These are phyloP conservation scores for Drosophila fuyamai DNA, from an alignment of 1,140 invertebrate species.

Conservation along the genomic window DNA sequence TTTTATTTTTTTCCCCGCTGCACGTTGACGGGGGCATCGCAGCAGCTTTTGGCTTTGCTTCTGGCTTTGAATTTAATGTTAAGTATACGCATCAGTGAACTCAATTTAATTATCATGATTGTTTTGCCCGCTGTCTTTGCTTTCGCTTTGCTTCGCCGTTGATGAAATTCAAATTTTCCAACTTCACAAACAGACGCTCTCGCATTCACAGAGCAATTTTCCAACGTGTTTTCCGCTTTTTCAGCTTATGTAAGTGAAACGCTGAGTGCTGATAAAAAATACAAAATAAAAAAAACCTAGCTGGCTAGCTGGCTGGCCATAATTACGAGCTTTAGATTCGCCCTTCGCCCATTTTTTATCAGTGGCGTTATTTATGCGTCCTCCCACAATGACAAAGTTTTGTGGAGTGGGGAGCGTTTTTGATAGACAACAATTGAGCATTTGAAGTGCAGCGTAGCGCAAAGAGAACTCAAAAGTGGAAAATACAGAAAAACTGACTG, in stretches of 20 bases:
- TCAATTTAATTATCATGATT: slow-evolving; percentile 83
- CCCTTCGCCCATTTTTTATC: slow-evolving; percentile 81
- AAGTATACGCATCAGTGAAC: slow-evolving; percentile 83
- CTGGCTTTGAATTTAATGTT: slow-evolving; percentile 75
- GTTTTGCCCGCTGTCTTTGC: slow-evolving; percentile 68
- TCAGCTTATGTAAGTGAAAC: slow-evolving; percentile 63
- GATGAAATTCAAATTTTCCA: slow-evolving; percentile 75
- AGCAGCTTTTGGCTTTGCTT: slow-evolving; percentile 22
- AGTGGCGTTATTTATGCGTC: slow-evolving; percentile 76
- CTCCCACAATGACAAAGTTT: slow-evolving; percentile 55
- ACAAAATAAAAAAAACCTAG: slow-evolving; percentile 22
- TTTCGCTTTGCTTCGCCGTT: slow-evolving; percentile 20
- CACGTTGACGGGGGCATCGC: slow-evolving; percentile 5
- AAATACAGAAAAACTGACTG: slow-evolving; percentile 11
- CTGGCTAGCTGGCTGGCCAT: slow-evolving; percentile 48
- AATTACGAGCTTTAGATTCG: slow-evolving; percentile 63
- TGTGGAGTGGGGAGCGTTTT: slow-evolving; percentile 1
- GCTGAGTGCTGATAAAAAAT: slow-evolving; percentile 67
- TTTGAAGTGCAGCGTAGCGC: slow-evolving; percentile 79
- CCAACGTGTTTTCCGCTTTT: slow-evolving; percentile 50
- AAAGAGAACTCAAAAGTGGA: slow-evolving; percentile 45
- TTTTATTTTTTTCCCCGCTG: slow-evolving; percentile 12
- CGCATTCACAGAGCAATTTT: slow-evolving; percentile 41
- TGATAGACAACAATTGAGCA: slow-evolving; percentile 68
- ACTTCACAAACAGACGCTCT: slow-evolving; percentile 62